These are phyloP conservation scores for Mesoligia furuncula DNA, from an alignment of 2,888 invertebrate species.

Conservation along the genomic window DNA sequence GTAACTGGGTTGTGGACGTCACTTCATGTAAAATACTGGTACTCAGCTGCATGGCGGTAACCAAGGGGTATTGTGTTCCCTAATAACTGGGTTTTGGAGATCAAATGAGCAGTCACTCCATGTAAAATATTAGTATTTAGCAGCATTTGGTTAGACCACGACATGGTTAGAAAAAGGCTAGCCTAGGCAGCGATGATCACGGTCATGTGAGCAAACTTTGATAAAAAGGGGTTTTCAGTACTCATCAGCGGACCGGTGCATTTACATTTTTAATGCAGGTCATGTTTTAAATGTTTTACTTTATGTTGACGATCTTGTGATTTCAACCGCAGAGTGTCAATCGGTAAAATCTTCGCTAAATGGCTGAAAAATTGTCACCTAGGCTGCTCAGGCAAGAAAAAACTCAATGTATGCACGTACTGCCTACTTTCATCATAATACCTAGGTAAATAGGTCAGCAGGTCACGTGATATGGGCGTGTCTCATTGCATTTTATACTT, in stretches of 20 bases:
- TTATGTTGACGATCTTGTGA: no score
- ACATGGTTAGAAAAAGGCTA: background rate
- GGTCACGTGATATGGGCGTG: conserved; percentile 28
- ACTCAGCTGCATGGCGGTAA: background rate
- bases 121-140: no score
- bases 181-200: no score
- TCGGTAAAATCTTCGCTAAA: background rate
- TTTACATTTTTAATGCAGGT: no score
- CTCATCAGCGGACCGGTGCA: no score
- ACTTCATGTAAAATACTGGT: background rate
- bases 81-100: no score
- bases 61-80: background rate
- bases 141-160: background rate
- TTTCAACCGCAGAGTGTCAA: no score
- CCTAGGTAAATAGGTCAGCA: conserved; percentile 31
- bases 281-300: no score
- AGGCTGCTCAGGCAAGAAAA: background rate
- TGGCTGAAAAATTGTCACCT: no score
- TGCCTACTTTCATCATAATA: conserved; percentile 22
- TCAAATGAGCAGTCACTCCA: no score
- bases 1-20: background rate
- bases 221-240: no score
- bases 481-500: conserved; percentile 24
- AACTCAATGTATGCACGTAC: background rate
- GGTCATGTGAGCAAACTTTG: no score